Percentiles rank a stretch among this genome's conserved stretches.
Evolutionary conservation across 2,888 invertebrate species (phyloP).

Genomic region (Euzetes globulus): DNA sequence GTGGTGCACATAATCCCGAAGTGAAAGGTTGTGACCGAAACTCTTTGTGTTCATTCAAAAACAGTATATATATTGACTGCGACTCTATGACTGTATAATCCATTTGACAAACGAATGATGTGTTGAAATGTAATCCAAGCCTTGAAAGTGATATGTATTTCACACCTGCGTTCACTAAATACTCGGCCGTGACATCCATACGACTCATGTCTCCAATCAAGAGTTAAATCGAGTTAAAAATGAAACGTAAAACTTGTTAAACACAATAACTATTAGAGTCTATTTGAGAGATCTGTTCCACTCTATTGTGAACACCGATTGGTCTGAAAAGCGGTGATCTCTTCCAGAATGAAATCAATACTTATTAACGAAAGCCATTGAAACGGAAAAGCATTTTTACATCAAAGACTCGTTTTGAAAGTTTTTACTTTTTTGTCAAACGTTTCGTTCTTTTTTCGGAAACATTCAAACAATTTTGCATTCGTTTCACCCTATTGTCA

Average conservation of each 20-base stretch:
- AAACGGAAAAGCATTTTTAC: not conserved
- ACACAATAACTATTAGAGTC: not conserved
- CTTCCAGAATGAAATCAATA: not conserved
- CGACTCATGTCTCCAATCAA: not conserved
- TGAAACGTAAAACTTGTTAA: slow-evolving; percentile 21
- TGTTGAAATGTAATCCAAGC: slow-evolving; percentile 14
- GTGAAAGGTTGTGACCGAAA: not conserved
- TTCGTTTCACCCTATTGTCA: not conserved
- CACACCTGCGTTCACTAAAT: slow-evolving; percentile 11
- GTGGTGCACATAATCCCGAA: too few species aligned
- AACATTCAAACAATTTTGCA: not conserved
- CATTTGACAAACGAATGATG: slow-evolving; percentile 11
- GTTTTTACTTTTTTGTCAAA: not conserved
- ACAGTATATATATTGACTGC: not conserved
- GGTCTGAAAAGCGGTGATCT: not conserved
- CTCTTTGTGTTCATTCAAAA: not conserved
- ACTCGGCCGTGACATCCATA: not conserved
- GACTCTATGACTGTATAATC: not conserved
- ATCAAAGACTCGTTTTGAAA: not conserved
- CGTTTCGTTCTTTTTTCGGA: not conserved
- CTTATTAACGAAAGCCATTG: not conserved
- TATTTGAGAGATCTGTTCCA: not conserved
- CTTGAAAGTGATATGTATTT: slow-evolving; percentile 18
- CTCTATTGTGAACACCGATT: not conserved
- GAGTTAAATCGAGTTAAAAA: slow-evolving; percentile 2